Percentiles rank a stretch among this genome's conserved stretches.
Evolutionary conservation across 30 jellyfish, hydroid and myxozoan genomes (phyloP).

Genomic region (Hydractinia echinata): DNA sequence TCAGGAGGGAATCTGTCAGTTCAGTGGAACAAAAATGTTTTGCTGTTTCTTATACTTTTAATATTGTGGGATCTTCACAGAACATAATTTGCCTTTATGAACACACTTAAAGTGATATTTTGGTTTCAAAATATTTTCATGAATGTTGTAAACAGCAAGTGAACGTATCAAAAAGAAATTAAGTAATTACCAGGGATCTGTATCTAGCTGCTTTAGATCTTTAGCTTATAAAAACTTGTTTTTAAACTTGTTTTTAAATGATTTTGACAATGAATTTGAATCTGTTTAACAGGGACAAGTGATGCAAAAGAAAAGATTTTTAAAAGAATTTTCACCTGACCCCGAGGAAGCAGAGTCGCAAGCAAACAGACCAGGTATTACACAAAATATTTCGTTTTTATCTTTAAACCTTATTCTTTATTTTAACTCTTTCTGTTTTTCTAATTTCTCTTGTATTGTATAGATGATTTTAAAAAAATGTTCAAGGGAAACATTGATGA

Average conservation of each 20-base stretch:
- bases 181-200: not conserved
- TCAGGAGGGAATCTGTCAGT: too few species aligned
- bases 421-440: not conserved
- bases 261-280: not conserved
- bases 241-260: not conserved
- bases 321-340: conserved; percentile 52
- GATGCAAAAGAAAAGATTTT: conserved; percentile 77
- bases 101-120: too few species aligned
- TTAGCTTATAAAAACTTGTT: not conserved
- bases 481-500: conserved; percentile 95
- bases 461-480: conserved; percentile 90
- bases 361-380: conserved; percentile 72
- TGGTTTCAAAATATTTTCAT: too few species aligned
- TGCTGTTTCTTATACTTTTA: too few species aligned
- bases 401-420: not conserved
- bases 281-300: conserved; percentile 62
- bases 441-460: not conserved
- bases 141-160: too few species aligned
- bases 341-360: conserved; percentile 43
- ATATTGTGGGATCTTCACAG: too few species aligned
- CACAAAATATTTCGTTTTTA: not conserved
- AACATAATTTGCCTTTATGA: too few species aligned
- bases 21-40: too few species aligned
- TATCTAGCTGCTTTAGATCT: not conserved
- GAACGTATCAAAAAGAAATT: not conserved